Percentiles rank a stretch among this genome's conserved stretches.
Conservation (phyloP, 1,140 invertebrate species). For the Goniozus legneri region DNA sequence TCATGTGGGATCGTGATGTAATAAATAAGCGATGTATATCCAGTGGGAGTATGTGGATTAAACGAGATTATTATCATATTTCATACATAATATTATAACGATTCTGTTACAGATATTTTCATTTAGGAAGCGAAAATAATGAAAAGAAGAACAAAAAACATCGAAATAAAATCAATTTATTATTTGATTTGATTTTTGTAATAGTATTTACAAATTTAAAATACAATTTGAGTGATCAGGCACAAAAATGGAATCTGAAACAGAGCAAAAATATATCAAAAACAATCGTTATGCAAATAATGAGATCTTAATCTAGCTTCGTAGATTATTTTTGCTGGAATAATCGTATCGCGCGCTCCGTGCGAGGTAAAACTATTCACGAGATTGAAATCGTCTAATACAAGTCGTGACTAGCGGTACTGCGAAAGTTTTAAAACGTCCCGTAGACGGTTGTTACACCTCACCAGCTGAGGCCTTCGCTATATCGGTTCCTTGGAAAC, state of each 20-base stretch:
- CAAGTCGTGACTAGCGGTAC: conserved; percentile 30
- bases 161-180: too few species aligned
- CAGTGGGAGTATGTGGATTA: conserved; percentile 29
- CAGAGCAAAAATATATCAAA: not conserved
- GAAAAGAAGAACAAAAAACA: conserved; percentile 1
- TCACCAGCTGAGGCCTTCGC: conserved; percentile 44
- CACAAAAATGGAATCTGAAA: too few species aligned
- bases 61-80: conserved; percentile 25
- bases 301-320: too few species aligned
- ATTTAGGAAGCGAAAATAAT: too few species aligned
- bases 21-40: conserved; percentile 14
- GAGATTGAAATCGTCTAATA: conserved; percentile 17
- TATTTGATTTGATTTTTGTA: too few species aligned
- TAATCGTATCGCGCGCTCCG: too few species aligned
- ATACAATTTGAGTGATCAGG: too few species aligned
- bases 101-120: too few species aligned
- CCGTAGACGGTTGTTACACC: conserved; percentile 30
- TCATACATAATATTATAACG: too few species aligned
- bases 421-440: conserved; percentile 32
- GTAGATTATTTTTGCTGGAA: too few species aligned
- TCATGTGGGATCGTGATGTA: conserved; percentile 29
- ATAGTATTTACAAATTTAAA: too few species aligned
- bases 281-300: not conserved
- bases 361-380: too few species aligned
- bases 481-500: conserved; percentile 45